These are phyloP conservation scores for Dolichallabes microphthalmus DNA, from an alignment of 2,113 vertebrate species.

Conservation along the genomic window DNA sequence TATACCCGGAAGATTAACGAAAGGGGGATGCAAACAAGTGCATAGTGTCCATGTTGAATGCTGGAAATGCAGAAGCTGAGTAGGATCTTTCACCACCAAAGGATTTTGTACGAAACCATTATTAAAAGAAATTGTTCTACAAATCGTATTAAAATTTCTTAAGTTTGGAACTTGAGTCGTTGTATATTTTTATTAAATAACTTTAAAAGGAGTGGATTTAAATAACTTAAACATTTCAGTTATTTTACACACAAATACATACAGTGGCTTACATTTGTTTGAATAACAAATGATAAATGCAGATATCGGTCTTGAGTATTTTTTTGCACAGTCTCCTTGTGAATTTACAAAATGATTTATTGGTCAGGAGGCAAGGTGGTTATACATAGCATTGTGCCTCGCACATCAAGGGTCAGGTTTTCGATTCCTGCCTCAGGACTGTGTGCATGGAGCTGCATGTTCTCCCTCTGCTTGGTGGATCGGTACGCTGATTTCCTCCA, in stretches of 20 bases:
- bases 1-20: neutral
- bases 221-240: neutral
- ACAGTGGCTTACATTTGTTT: neutral
- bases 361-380: too few relatives aligned
- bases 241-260: neutral
- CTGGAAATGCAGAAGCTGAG: neutral
- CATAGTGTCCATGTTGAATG: neutral
- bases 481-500: too few relatives aligned
- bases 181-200: neutral
- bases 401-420: too few relatives aligned
- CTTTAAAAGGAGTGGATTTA: neutral
- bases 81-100: neutral
- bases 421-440: too few relatives aligned
- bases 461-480: too few relatives aligned
- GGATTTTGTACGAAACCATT: constrained; percentile 19
- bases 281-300: neutral
- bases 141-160: neutral
- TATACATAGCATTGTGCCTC: too few relatives aligned
- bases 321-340: too few relatives aligned
- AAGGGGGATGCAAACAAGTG: neutral
- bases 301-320: too few relatives aligned
- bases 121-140: neutral
- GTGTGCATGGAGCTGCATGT: too few relatives aligned
- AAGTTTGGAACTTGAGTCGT: neutral
- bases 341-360: too few relatives aligned